Evolutionary conservation across 1,140 invertebrate genomes (phyloP), one percentile per base, ranked within the genome.

Genomic region (Aphidius ervi): DNA sequence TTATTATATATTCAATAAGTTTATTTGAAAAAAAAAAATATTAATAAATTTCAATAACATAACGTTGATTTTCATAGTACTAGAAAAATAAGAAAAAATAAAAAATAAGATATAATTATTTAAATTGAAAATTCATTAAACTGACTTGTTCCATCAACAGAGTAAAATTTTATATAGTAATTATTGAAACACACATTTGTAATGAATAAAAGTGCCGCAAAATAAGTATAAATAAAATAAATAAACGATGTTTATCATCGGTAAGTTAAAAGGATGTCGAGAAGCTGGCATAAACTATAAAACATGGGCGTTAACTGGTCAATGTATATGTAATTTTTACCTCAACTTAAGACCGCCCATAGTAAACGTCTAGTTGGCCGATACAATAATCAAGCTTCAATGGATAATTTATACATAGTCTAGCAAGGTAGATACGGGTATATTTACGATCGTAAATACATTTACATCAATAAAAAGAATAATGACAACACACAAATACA

Each of bases 291-390:
- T 58, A 64, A 61, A 61, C 54, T 58, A 62, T 60, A 54, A 62
- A 67, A 67, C 67, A 72, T 70, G 67, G 69, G 69, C 69, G 69
- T 72, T 65, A 65, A 70, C 71, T 61, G 57, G 66, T 64, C 63
- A 56, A 49, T 58, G 42, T 73, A 63, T 6, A 6, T 16, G 8
- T 6, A n/a, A 48, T 31, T 31, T 31, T 31, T 31, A 31, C 23
- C 23, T 31, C 41, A 56, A 6, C 45, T 20, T 50, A 47, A 70
- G 68, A 73, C 69, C 71, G 68, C 72, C 72, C 69, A 72, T 73
- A 66, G 63, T 40, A 65, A 67, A 62, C 64, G 23, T 57, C 72
- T 65, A 66, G 70, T 72, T 70, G 67, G 62, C 57, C 63, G 62
- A 48, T 37, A 62, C 62, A 68, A 72, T 67, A 62, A 68, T 63